These are phyloP conservation scores for Eretmochelys imbricata DNA, from an alignment of 2,113 vertebrate genomes.

Conservation along the genomic window DNA sequence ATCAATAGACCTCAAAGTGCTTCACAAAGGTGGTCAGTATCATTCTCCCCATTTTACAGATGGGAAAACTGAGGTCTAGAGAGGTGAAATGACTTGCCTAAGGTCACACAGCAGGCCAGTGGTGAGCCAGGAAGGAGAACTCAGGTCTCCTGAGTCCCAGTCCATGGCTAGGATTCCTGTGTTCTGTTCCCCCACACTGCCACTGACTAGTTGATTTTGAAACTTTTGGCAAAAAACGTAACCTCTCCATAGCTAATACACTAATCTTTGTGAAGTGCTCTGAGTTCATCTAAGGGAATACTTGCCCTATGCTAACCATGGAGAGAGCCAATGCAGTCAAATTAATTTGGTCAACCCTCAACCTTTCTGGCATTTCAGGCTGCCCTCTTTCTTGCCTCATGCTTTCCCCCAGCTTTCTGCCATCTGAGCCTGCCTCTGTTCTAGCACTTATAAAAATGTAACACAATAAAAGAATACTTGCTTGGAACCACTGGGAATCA, in stretches of 20 bases:
- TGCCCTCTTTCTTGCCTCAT: no score
- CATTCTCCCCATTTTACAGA: not conserved
- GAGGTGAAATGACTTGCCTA: not conserved
- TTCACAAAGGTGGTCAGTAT: not conserved
- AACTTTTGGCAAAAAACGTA: not conserved
- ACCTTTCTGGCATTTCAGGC: no score
- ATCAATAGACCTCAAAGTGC: not conserved
- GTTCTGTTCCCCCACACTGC: not conserved
- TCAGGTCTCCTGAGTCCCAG: not conserved
- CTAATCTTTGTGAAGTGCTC: not conserved
- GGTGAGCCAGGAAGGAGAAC: accelerated
- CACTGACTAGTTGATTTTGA: not conserved
- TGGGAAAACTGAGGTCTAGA: not conserved
- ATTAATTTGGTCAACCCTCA: no score
- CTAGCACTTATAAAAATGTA: no score
- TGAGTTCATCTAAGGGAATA: no score
- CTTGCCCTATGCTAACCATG: no score
- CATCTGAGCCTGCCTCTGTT: no score
- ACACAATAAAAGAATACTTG: no score
- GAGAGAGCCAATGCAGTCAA: no score
- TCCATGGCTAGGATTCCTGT: not conserved
- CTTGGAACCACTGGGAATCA: no score
- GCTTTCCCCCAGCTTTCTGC: no score
- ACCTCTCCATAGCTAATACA: not conserved
- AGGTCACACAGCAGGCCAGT: not conserved